Percentiles rank a stretch among this genome's conserved stretches.
Conservation (phyloP, 2,113 vertebrate species). For the Vireo altiloquus region DNA sequence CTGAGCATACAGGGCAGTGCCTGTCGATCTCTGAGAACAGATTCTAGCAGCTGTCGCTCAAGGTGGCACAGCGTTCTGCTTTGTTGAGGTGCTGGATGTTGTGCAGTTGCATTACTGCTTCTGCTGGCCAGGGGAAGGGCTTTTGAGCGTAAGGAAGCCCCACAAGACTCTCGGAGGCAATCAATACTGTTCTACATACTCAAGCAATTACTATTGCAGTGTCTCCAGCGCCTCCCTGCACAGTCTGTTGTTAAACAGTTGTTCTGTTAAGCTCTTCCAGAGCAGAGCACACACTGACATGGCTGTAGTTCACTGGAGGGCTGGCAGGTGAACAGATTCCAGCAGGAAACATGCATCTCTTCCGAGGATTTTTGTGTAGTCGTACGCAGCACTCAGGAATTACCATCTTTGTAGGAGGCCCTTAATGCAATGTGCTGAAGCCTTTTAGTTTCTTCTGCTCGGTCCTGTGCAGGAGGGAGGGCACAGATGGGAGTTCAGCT, state of each 20-base stretch:
- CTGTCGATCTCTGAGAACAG: fast-evolving
- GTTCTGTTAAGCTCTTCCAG: not conserved
- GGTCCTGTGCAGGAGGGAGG: not conserved
- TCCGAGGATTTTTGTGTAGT: not conserved
- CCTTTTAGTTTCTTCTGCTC: not conserved
- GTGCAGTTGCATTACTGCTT: not conserved
- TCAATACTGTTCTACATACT: not conserved
- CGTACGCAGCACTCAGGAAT: not conserved
- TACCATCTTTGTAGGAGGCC: not conserved
- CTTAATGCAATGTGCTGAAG: not conserved
- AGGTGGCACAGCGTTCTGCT: not conserved
- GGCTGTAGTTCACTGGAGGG: not conserved
- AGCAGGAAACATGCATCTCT: not conserved
- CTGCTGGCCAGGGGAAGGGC: not conserved
- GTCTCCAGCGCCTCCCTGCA: not conserved
- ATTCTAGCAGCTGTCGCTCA: not conserved
- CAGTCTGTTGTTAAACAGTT: not conserved
- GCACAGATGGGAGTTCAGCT: not conserved
- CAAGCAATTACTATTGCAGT: not conserved
- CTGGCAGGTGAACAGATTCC: fast-evolving
- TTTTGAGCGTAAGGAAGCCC: not conserved
- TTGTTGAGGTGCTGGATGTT: not conserved
- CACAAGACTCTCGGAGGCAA: not conserved
- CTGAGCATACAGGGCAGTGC: fast-evolving
- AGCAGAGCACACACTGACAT: not conserved